Conservation (phyloP, 2,888 invertebrate genomes). For the Chloromyia formosa region DNA sequence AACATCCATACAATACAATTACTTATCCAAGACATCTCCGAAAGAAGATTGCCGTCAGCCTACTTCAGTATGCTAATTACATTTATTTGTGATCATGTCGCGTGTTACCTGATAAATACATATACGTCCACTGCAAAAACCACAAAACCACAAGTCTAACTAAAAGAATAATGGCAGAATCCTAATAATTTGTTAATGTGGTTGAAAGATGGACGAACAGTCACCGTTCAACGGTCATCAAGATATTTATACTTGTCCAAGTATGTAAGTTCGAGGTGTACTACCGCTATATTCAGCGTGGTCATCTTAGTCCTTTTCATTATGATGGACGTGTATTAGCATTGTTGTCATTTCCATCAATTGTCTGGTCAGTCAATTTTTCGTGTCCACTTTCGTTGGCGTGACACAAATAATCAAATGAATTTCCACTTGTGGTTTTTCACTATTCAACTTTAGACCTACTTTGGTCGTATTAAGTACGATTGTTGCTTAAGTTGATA, state of each 20-base stretch:
- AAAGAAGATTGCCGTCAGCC: neutral
- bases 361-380: slow-evolving; percentile 34
- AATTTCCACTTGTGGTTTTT: slow-evolving; percentile 22
- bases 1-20: no score
- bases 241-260: neutral
- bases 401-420: slow-evolving; percentile 34
- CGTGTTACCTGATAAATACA: slow-evolving; percentile 10
- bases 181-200: slow-evolving; percentile 38
- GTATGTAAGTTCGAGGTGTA: neutral
- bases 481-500: no score
- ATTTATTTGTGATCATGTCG: slow-evolving; percentile 26
- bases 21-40: no score
- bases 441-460: slow-evolving; percentile 4
- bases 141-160: slow-evolving; percentile 27
- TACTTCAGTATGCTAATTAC: neutral
- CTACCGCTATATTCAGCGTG: neutral
- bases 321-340: neutral
- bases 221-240: slow-evolving; percentile 27
- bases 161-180: slow-evolving; percentile 20
- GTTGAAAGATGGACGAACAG: slow-evolving; percentile 1
- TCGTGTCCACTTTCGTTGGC: slow-evolving; percentile 34
- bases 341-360: slow-evolving; percentile 37
- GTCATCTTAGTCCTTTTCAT: slow-evolving; percentile 27
- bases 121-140: neutral
- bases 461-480: no score